These are phyloP conservation scores for Zaprionus bogoriensis DNA, from an alignment of 2,888 invertebrate species.

Conservation along the genomic window DNA sequence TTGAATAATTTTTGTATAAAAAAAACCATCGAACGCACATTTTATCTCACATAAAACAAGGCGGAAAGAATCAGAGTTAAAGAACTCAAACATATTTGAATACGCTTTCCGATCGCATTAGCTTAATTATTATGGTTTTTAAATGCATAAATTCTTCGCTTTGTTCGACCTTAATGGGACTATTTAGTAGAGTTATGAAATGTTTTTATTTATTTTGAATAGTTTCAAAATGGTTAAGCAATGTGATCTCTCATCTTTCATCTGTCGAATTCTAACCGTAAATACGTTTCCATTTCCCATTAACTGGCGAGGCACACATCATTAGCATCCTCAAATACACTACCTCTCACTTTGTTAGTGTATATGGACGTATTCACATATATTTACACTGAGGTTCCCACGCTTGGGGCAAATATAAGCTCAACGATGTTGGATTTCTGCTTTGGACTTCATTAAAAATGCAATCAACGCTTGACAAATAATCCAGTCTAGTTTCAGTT, in stretches of 20 bases:
- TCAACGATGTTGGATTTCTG: conserved; percentile 25
- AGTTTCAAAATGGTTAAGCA: neutral
- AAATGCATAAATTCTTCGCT: neutral
- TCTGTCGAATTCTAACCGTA: neutral
- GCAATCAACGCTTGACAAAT: conserved; percentile 50
- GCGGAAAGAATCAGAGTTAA: too few relatives aligned
- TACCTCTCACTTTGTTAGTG: conserved; percentile 9
- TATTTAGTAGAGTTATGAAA: neutral
- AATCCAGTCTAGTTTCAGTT: conserved; percentile 28
- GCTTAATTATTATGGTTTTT: neutral
- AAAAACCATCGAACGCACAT: conserved; percentile 25
- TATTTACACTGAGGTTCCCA: conserved; percentile 46
- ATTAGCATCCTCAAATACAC: conserved; percentile 3
- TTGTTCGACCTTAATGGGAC: neutral
- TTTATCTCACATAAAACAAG: conserved; percentile 22
- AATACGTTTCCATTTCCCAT: conserved; percentile 2
- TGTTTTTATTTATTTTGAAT: neutral
- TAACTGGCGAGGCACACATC: neutral
- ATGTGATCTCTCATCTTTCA: neutral
- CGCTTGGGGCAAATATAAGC: conserved; percentile 35
- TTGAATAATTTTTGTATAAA: conserved; percentile 54
- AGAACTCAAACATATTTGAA: neutral
- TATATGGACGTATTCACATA: conserved; percentile 13
- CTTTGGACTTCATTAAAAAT: conserved; percentile 56
- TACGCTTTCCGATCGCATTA: conserved; percentile 6